Evolutionary conservation across 1,140 invertebrate genomes (phyloP).

Genomic region (Diachasma alloeum): DNA sequence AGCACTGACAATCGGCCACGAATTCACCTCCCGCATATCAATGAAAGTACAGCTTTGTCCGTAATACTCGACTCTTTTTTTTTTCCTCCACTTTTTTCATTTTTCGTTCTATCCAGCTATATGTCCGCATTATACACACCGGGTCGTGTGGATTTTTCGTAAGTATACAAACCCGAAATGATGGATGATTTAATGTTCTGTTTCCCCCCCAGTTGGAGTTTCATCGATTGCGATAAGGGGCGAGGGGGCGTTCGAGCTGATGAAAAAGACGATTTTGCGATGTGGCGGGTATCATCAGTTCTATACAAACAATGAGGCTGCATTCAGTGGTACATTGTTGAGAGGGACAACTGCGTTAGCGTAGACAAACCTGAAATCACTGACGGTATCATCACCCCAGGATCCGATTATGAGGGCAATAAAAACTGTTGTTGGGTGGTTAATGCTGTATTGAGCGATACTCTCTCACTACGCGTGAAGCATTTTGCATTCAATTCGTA

Average conservation of each 20-base stretch:
- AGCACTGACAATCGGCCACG: conserved; percentile 49
- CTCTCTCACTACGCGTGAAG: neutral
- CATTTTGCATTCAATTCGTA: neutral
- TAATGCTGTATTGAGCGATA: conserved; percentile 1
- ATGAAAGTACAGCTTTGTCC: conserved; percentile 37
- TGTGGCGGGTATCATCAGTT: conserved; percentile 46
- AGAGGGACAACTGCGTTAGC: conserved; percentile 56
- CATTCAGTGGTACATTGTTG: conserved; percentile 55
- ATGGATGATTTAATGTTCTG: neutral
- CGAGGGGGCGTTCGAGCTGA: neutral
- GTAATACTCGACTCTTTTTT: conserved; percentile 10
- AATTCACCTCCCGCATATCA: conserved; percentile 51
- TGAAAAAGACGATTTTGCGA: neutral
- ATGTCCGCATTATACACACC: neutral
- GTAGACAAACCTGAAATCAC: conserved; percentile 63
- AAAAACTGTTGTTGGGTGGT: conserved; percentile 44
- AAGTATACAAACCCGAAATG: neutral
- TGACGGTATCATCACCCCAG: conserved; percentile 50
- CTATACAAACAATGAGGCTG: conserved; percentile 52
- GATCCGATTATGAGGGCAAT: conserved; percentile 60
- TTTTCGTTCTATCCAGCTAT: neutral
- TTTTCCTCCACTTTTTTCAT: neutral
- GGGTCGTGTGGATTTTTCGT: neutral
- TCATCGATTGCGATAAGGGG: neutral
- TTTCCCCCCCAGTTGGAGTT: neutral